Base-by-base conservation (phyloP, 2,888 invertebrate genomes). In the Ennomos erosarius region DNA sequence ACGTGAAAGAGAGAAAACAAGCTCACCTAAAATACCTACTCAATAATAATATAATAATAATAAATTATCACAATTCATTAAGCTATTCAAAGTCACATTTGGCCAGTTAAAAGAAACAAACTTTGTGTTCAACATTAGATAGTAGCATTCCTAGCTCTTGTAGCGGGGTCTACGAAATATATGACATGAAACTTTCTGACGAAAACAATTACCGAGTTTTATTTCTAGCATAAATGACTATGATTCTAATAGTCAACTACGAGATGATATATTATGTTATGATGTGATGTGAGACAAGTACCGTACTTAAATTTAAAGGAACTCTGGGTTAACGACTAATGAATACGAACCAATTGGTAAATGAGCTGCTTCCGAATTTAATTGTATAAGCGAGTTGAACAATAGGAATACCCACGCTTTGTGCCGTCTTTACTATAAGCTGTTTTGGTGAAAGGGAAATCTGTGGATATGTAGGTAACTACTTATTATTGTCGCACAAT, bases 361-460 rank as follows among this genome's bases (percentile, higher is more conserved):
- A 89, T 75, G 74, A 87, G 71, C 52, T 35, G 68, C 76, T 83
- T 89, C 88, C 88, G 79, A 73, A 62, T 64, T 63, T 79, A 78
- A 81, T 78, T 76, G 76, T 64, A 33, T 11, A 10, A 65, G 54
- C 35, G 39, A 46, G 44, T 42, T 26, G 26, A 26, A 26, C 26
- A 26, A 26, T 26, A 26, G 26, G 26, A 26, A 13, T 51, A 13
- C 64, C 65, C 62, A 65, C 67, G 60, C 47, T 12, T 38, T 48
- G 47, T 54, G 47, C 26, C 49, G 13, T 49, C 13, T 38, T 52
- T 42, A 39, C 47, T 38, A 34, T 33, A 4, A 26, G 0, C 6
- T 26, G 26, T 26, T 26, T 26, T 26, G 26, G 6, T 26, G 26
- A 26, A 4, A 26, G 26, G 26, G 26, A 26, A 26, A 26, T 26